A percentile compares a stretch with the other conserved stretches of the same genome.
Evolutionary conservation across 1,140 invertebrate genomes (phyloP).

Genomic region (Drosophila burlai): DNA sequence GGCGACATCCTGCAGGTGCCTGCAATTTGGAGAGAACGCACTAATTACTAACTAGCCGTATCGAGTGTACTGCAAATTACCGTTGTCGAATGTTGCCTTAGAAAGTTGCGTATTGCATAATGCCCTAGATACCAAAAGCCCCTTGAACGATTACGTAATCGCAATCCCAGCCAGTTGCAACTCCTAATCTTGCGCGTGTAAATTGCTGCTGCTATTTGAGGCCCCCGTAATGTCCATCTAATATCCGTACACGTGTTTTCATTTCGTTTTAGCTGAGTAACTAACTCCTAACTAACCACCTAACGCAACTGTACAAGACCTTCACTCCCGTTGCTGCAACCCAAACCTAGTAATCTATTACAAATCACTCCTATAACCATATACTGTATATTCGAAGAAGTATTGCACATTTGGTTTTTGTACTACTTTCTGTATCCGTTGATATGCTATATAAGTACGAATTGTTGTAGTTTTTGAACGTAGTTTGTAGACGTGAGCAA

Average conservation of each 20-base stretch:
- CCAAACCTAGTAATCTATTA: constrained; percentile 36
- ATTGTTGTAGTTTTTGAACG: constrained; percentile 32
- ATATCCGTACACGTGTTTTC: constrained; percentile 44
- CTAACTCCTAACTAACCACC: constrained; percentile 20
- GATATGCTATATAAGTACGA: constrained; percentile 10
- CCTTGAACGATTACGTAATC: constrained; percentile 72
- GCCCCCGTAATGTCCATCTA: constrained; percentile 35
- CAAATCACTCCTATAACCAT: constrained; percentile 4
- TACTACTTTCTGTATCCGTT: constrained; percentile 5
- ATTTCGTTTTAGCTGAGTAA: constrained; percentile 68
- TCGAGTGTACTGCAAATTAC: constrained; percentile 49
- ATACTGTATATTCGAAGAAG: constrained; percentile 26
- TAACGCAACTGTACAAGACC: constrained; percentile 39
- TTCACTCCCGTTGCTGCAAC: constrained; percentile 63
- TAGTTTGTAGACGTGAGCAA: constrained; percentile 24
- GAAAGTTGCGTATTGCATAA: constrained; percentile 51
- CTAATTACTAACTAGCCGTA: constrained; percentile 30
- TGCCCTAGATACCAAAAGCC: constrained; percentile 61
- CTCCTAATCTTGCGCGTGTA: constrained; percentile 29
- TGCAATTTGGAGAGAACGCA: constrained; percentile 27
- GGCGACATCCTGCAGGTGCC: constrained; percentile 83
- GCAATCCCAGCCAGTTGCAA: constrained; percentile 38
- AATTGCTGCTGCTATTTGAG: constrained; percentile 50
- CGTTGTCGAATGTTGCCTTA: constrained; percentile 41
- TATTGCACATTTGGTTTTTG: constrained; percentile 64